Evolutionary conservation across 2,113 vertebrate species (phyloP).

Genomic region (Rallus limicola): DNA sequence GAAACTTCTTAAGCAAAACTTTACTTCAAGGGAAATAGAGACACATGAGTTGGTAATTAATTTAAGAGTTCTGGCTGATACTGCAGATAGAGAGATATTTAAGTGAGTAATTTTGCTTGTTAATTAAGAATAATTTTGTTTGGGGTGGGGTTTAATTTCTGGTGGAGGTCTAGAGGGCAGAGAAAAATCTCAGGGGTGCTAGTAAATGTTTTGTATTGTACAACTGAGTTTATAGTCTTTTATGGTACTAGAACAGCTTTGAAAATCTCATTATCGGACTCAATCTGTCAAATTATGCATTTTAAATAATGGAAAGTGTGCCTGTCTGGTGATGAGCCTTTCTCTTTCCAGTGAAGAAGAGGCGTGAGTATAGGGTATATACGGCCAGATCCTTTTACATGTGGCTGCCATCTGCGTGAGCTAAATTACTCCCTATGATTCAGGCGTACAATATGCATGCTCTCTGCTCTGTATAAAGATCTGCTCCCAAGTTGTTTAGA

Average conservation of each 20-base stretch:
- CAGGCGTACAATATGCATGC: not conserved
- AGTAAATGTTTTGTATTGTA: not conserved
- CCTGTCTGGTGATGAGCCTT: not conserved
- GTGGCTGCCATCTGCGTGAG: slow-evolving; percentile 48
- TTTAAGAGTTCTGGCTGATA: not conserved
- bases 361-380: not conserved
- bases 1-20: not conserved
- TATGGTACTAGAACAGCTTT: not conserved
- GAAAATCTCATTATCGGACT: not conserved
- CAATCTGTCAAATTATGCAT: not conserved
- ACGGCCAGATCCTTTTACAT: not conserved
- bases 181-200: not conserved
- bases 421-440: slow-evolving; percentile 37
- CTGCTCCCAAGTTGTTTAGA: slow-evolving; percentile 38
- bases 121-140: not conserved
- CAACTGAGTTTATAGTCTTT: not conserved
- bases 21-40: not conserved
- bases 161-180: not conserved
- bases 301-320: not conserved
- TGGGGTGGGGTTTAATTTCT: not conserved
- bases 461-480: slow-evolving; percentile 24
- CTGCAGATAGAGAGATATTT: not conserved
- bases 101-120: not conserved
- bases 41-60: not conserved
- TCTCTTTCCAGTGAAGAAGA: not conserved